Base-by-base conservation (phyloP, 1,140 invertebrate genomes). In the Stegodyphus mimosarum region DNA sequence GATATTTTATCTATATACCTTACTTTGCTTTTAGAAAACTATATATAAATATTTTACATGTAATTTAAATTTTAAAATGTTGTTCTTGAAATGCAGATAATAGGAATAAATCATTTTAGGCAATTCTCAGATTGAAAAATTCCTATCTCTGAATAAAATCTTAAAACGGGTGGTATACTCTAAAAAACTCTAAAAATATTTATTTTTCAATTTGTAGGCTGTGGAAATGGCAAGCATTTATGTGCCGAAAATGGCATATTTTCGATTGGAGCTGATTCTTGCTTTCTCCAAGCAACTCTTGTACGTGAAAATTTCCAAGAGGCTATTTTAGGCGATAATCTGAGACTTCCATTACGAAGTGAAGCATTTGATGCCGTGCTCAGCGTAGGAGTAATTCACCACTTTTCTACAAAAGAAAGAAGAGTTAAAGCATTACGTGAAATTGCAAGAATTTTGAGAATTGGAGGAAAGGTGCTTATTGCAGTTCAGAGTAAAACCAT, bases 281-380 rank as follows among this genome's bases (percentile, higher is more conserved):
- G 66, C 52, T 13, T 49, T 6, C 55, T 69, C 7, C 67, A 79
- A 79, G 48, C 67, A 11, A 6, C 60, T 3, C 18, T 70, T 6
- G 15, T 33, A 7, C 64, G 51, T 33, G 10, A 79, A 70, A 4
- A 5, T 33, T n/a, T 51, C 17, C 48, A 69, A 18, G 51, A 79
- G 53, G 77, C 17, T 7, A 69, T 79, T 55, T 10, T 69, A 15
- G 77, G 51, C 17, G 97, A 98, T 92, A 97, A 97, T 91, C 91
- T 98, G 80, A 92, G 94, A 53, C 90, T 98, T 87, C 97, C 97
- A 10, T 97, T 96, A 90, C 94, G 96, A 51, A 95, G 97, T 90
- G 95, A 96, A 89, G 94, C 94, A 85, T 96, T 98, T 92, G 97
- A 99, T 91, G 97, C 96, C 6, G 96, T 97, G 3, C 91, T 98